Percentiles rank a stretch among this genome's conserved stretches.
These are phyloP conservation scores for Hapalemur alaotrensis DNA, from an alignment of 2,797 vertebrate species.

Conservation along the genomic window DNA sequence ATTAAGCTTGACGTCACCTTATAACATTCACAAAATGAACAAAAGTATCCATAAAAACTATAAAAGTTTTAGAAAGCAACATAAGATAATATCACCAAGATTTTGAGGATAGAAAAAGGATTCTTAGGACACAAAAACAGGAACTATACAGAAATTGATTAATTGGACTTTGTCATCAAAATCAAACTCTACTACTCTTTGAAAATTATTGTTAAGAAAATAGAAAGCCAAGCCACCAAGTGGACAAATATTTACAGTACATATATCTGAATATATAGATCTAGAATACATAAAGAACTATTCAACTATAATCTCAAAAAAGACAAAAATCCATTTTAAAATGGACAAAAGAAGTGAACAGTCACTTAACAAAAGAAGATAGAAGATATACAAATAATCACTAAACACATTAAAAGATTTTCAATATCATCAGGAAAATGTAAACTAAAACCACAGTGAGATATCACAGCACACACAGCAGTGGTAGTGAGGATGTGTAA, in stretches of 20 bases:
- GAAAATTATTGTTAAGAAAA: slow-evolving; percentile 10
- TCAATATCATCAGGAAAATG: background rate
- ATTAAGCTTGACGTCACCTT: background rate
- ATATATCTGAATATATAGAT: background rate
- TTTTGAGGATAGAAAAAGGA: background rate
- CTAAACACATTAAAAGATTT: background rate
- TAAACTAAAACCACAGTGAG: background rate
- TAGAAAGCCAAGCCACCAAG: background rate
- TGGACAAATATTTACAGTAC: background rate
- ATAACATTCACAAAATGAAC: background rate
- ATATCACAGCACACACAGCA: background rate
- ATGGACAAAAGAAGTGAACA: background rate
- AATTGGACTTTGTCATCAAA: background rate
- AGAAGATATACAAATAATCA: background rate
- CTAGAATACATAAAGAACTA: background rate
- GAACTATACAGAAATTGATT: background rate
- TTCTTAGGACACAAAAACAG: background rate
- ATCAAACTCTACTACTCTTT: background rate
- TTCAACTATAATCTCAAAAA: background rate
- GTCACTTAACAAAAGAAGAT: background rate
- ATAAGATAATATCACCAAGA: background rate
- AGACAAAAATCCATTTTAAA: background rate
- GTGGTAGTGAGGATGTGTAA: background rate
- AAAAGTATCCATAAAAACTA: background rate
- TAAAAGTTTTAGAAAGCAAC: background rate